Conservation (phyloP, 2,888 invertebrate genomes). For the Eurois occulta region DNA sequence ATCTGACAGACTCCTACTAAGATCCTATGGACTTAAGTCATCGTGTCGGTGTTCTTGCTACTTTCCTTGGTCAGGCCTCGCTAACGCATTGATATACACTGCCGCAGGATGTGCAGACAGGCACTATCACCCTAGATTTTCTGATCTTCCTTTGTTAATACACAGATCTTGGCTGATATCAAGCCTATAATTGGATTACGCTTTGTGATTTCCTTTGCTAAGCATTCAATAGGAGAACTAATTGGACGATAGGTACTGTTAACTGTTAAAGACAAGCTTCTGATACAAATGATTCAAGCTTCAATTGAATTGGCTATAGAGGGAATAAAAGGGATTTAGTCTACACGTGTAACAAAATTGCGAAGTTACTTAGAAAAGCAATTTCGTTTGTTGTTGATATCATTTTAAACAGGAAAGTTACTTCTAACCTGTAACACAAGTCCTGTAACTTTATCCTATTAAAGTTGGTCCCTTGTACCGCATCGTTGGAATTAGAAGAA, state of each 20-base stretch:
- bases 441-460: constrained; percentile 26
- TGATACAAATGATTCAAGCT: neutral
- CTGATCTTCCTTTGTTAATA: neutral
- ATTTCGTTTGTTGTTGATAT: constrained; percentile 32
- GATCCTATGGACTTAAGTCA: no score
- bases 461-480: constrained; percentile 12
- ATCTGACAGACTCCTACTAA: no score
- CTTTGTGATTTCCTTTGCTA: neutral
- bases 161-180: neutral
- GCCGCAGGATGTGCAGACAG: neutral
- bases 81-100: neutral
- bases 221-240: neutral
- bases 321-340: constrained; percentile 7
- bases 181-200: neutral
- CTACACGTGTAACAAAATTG: constrained; percentile 33
- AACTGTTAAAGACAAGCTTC: neutral
- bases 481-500: neutral
- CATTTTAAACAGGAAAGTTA: constrained; percentile 26
- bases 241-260: constrained; percentile 8
- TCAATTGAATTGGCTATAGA: neutral
- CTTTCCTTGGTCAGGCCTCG: neutral
- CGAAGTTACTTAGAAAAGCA: constrained; percentile 36
- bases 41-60: neutral
- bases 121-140: neutral
- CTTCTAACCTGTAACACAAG: constrained; percentile 22